phyloP scores from a whole-genome alignment of 2,113 vertebrate species.

The Furnarius figulus region DNA sequence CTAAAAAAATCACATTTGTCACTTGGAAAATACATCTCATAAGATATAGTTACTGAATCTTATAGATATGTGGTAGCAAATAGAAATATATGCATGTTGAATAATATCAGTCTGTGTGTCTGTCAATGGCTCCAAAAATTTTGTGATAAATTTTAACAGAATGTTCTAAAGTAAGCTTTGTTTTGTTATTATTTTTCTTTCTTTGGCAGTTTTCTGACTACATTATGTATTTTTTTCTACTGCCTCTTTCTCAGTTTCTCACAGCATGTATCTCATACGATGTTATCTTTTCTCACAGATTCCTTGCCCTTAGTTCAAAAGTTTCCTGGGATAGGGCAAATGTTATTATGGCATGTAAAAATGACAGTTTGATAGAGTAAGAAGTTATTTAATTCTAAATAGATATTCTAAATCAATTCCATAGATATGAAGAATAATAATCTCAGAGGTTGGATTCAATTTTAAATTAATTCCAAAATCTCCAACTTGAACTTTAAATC shows the following conservation, averaged over 20 bases:
- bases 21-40: background rate
- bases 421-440: conserved; percentile 4
- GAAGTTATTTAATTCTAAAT: conserved; percentile 16
- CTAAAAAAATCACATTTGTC: background rate
- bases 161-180: background rate
- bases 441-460: background rate
- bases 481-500: background rate
- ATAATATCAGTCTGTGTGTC: background rate
- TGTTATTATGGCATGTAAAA: background rate
- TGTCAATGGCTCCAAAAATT: background rate
- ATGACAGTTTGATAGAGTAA: background rate
- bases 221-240: background rate
- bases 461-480: conserved; percentile 27
- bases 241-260: background rate
- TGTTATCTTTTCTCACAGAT: background rate
- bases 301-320: background rate
- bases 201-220: background rate
- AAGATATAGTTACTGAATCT: background rate
- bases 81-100: background rate
- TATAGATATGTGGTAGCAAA: background rate
- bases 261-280: background rate
- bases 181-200: background rate
- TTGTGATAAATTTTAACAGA: background rate
- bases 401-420: background rate
- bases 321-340: background rate